Conservation (phyloP, 30 jellyfish, hydroid and myxozoan genomes). For the Chrysaora quinquecirrha region DNA sequence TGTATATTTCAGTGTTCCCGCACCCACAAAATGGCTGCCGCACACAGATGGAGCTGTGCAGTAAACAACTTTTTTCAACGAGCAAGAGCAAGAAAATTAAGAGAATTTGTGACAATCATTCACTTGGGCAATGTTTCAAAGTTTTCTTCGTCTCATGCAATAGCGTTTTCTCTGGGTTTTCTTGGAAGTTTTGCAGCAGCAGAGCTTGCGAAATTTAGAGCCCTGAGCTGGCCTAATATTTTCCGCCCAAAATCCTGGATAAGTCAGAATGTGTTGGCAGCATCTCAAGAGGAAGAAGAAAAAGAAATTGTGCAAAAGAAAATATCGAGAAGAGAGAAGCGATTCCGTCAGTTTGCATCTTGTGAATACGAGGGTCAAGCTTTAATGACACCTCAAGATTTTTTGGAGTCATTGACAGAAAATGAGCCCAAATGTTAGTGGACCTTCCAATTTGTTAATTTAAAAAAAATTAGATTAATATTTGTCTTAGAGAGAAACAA, state of each 20-base stretch:
- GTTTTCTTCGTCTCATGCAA: not conserved
- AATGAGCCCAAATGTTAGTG: constrained; percentile 87
- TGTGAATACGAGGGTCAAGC: constrained; percentile 87
- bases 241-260: not conserved
- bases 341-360: constrained; percentile 93
- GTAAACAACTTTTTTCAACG: not conserved
- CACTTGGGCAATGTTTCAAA: not conserved
- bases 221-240: not conserved
- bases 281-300: constrained; percentile 44
- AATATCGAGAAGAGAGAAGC: constrained; percentile 83
- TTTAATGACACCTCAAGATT: constrained; percentile 95
- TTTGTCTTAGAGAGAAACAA: not conserved
- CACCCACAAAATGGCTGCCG: not conserved
- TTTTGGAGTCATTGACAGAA: constrained; percentile 83
- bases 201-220: not conserved
- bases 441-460: not conserved
- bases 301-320: constrained; percentile 23
- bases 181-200: constrained; percentile 31
- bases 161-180: constrained; percentile 39
- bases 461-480: too few relatives aligned
- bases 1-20: too few relatives aligned
- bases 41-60: not conserved
- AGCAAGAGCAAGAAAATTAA: not conserved
- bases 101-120: not conserved
- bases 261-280: constrained; percentile 9